These are phyloP conservation scores for Oeneis ivallda DNA, from an alignment of 2,888 invertebrate species.

Conservation along the genomic window DNA sequence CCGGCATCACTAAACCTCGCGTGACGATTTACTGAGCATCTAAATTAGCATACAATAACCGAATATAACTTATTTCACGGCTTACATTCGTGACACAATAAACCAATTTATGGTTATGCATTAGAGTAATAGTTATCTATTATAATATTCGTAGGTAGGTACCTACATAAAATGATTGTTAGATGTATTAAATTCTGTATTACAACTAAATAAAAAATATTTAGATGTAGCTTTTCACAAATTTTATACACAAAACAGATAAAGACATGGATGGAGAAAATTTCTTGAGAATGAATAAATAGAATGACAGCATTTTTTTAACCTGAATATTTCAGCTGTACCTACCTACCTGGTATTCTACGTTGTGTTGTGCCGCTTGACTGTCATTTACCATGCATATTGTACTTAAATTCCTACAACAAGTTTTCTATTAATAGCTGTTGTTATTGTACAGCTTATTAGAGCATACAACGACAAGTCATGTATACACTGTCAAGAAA, in stretches of 20 bases:
- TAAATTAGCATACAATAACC: slow-evolving; percentile 13
- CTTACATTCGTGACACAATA: slow-evolving; percentile 18
- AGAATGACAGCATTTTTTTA: too few species aligned
- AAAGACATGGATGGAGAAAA: too few species aligned
- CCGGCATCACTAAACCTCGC: slow-evolving; percentile 11
- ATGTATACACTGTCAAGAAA: slow-evolving; percentile 58
- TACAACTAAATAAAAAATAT: too few species aligned
- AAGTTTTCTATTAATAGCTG: not conserved
- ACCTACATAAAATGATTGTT: too few species aligned
- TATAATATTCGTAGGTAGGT: too few species aligned
- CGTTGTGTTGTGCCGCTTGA: not conserved
- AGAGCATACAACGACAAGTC: slow-evolving; percentile 63
- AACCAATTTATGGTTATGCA: slow-evolving; percentile 1
- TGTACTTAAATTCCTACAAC: not conserved
- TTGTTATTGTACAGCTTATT: slow-evolving; percentile 45
- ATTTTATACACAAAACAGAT: too few species aligned
- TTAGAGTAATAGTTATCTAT: too few species aligned
- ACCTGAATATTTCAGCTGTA: too few species aligned
- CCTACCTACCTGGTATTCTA: too few species aligned
- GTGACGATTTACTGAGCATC: slow-evolving; percentile 4
- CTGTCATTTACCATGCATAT: not conserved
- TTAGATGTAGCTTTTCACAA: too few species aligned
- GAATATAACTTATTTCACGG: slow-evolving; percentile 16
- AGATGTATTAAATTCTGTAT: too few species aligned
- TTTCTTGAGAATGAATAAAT: too few species aligned